These are phyloP conservation scores for Pachycephus smyrnensis DNA, from an alignment of 2,888 invertebrate species.

Conservation along the genomic window DNA sequence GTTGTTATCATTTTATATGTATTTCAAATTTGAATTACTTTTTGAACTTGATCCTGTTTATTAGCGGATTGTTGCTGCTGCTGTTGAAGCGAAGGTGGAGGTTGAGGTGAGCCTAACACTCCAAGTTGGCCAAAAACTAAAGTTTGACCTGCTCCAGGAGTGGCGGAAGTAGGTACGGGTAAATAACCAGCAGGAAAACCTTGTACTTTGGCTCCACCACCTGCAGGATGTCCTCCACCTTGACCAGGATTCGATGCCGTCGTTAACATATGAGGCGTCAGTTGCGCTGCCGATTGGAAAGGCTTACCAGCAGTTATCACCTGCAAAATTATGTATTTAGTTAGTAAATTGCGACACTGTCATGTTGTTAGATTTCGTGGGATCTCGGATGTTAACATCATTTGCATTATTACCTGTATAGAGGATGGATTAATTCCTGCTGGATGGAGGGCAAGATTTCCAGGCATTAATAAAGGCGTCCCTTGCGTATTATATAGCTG, in stretches of 20 bases:
- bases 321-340: conserved; percentile 63
- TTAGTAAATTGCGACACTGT: neutral
- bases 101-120: conserved; percentile 75
- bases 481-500: conserved; percentile 86
- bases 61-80: conserved; percentile 59
- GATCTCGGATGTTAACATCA: neutral
- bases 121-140: conserved; percentile 81
- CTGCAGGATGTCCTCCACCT: conserved; percentile 58
- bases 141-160: conserved; percentile 74
- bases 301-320: conserved; percentile 87
- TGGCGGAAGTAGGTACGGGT: conserved; percentile 82
- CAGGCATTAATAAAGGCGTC: conserved; percentile 81
- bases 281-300: conserved; percentile 80
- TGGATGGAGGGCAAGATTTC: conserved; percentile 81
- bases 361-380: neutral
- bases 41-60: conserved; percentile 64
- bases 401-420: conserved; percentile 70
- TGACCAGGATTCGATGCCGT: conserved; percentile 69
- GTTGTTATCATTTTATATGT: neutral
- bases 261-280: conserved; percentile 84
- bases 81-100: conserved; percentile 54
- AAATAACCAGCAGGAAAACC: conserved; percentile 80
- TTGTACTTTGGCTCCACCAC: conserved; percentile 59
- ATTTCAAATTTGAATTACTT: conserved; percentile 39
- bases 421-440: conserved; percentile 81